Base-by-base conservation (phyloP, 1,140 invertebrate species). In the Anadara kagoshimensis region DNA sequence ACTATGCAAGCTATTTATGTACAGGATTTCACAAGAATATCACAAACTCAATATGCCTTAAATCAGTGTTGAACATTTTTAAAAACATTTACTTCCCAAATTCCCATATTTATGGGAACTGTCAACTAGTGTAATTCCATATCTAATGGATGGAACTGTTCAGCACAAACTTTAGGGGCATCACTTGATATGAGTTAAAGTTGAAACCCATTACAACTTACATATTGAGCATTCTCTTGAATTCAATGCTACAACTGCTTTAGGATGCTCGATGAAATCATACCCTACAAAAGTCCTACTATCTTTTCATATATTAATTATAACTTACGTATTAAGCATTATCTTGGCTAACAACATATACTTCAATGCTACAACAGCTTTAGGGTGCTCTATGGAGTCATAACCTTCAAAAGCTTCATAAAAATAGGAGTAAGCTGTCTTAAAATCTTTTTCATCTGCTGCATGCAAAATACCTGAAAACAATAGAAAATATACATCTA, bases 381-480 rank as follows among this genome's bases (percentile, higher is more conserved):
- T 98, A 16, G 93, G 93, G 69, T 87, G 89, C 84, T 98, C 97
- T 20, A 98, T 94, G 78, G 96, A 97, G 89, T 99, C 97, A 90
- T 98, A 99, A 75, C 97, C 97, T 92, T 99, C 98, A 90, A 99
- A 99, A 47, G 98, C 98, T 92, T 99, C 98, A 90, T 99, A 99
- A 88, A 99, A 99, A 88, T 99, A 99, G 49, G 98, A 99, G 89
- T 98, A 99, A 47, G 98, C 98, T 79, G 98, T 99, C 92, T 99
- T 99, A 88, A 99, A 99, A 87, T 99, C 98, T 85, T 95, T 94
- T 89, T 99, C 98, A 89, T 99, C 98, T 43, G 98, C 98, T 49
- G 98, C 98, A 91, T 99, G 98, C 22, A 99, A 90, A 78, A 99
- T 98, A 68, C 97, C 90, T 91, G 78, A 36, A 85, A 80, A 45